phyloP scores from a whole-genome alignment of 2,113 vertebrate species.

The Eira barbara region DNA sequence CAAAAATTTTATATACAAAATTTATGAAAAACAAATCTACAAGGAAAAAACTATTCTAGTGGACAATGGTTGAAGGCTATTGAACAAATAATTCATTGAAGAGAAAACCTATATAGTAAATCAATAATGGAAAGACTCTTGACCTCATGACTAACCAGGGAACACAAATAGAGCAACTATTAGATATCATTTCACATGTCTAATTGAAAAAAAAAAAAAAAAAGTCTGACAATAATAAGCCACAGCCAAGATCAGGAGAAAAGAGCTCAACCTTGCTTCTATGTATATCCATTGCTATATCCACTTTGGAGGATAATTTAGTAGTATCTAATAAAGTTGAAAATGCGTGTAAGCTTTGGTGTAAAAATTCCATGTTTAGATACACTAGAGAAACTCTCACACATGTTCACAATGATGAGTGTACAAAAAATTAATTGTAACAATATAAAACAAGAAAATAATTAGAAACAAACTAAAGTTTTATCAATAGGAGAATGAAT shows the following conservation, averaged over 20 bases:
- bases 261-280: background rate
- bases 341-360: background rate
- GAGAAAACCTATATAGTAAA: background rate
- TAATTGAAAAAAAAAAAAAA: background rate
- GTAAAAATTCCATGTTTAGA: background rate
- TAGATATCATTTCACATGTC: background rate
- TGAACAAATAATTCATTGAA: background rate
- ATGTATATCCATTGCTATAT: background rate
- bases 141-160: background rate
- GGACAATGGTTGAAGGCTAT: background rate
- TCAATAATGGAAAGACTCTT: background rate
- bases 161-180: background rate
- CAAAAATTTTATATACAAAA: background rate
- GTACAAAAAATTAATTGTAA: background rate
- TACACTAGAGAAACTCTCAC: background rate
- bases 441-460: background rate
- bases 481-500: background rate
- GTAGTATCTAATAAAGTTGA: background rate
- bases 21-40: background rate
- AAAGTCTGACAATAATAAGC: background rate
- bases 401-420: background rate
- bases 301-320: background rate
- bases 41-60: background rate
- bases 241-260: background rate
- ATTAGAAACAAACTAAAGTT: background rate